Evolutionary conservation across 2,113 vertebrate species (phyloP), one percentile per base, ranked within the genome.

Genomic region (Xiphophorus couchianus): DNA sequence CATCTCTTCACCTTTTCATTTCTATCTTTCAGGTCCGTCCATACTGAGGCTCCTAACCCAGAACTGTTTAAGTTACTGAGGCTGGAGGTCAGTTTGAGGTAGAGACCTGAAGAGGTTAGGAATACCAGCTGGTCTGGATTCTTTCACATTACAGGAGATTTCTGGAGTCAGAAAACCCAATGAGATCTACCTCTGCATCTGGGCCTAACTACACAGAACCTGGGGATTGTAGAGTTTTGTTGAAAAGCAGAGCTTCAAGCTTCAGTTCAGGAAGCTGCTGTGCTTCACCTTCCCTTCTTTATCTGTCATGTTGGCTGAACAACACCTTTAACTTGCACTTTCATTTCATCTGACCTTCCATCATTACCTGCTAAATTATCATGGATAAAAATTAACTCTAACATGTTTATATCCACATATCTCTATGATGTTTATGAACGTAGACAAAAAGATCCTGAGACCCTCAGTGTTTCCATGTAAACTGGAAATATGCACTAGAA

Each of bases 1-100:
- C 37, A 37, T 90, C 84, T n/a, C 51, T 31, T 90, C 86, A 10
- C 51, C 35, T 75, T 78, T 66, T 14, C 9, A 14, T 29, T 29
- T 48, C 6, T 48, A 17, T 48, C 14, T 48, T 48, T 48, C 44
- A 15, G 17, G 14, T 48, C 5, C 17, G 19, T 5, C 44, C 25
- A 58, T 8, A 58, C 14, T 58, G 22, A 58, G 51, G 22, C 51
- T 48, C 17, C 44, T 6, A 17, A 48, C 44, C 44, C 14, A 19
- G 44, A 17, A 3, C 51, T n/a, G 51, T 11, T 58, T 8, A n/a
- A 54, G 6, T 54, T 22, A 54, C 22, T 8, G 19, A 54, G 51
- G 22, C 17, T 44, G 17, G 13, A 44, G 42, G 3, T 44, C 42
- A 44, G 39, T 42, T 42, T 14, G 15, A 19, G 44, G 19, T 15